Percentiles rank a stretch among this genome's conserved stretches.
These are phyloP conservation scores for Micronisus gabar DNA, from an alignment of 2,113 vertebrate species.

Conservation along the genomic window DNA sequence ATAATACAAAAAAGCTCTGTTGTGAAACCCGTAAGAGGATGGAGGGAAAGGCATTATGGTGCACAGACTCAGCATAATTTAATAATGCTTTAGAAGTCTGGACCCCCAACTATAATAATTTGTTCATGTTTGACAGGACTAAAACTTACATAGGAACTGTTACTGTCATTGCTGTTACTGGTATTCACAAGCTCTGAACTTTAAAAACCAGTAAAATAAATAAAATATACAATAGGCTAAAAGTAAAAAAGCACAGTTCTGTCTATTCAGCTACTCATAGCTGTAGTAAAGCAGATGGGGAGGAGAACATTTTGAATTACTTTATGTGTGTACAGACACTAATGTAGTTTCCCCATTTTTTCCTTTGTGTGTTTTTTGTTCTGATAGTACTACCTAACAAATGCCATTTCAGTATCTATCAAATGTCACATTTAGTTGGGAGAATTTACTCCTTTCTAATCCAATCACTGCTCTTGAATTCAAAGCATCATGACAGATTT, in stretches of 20 bases:
- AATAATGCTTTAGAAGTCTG: neutral
- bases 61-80: neutral
- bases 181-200: neutral
- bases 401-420: neutral
- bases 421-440: neutral
- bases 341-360: neutral
- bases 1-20: accelerated
- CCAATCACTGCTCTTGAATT: neutral
- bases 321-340: neutral
- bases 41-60: neutral
- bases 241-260: neutral
- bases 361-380: neutral
- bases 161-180: neutral
- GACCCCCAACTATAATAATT: neutral
- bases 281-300: neutral
- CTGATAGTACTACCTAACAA: neutral
- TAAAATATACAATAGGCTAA: neutral
- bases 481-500: neutral
- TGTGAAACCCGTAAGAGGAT: neutral
- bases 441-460: neutral
- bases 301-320: neutral
- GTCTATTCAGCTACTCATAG: neutral
- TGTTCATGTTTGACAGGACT: neutral
- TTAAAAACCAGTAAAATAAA: neutral
- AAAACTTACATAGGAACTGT: neutral